These are phyloP conservation scores for Artibeus jamaicensis DNA, from an alignment of 2,797 vertebrate species.

Conservation along the genomic window DNA sequence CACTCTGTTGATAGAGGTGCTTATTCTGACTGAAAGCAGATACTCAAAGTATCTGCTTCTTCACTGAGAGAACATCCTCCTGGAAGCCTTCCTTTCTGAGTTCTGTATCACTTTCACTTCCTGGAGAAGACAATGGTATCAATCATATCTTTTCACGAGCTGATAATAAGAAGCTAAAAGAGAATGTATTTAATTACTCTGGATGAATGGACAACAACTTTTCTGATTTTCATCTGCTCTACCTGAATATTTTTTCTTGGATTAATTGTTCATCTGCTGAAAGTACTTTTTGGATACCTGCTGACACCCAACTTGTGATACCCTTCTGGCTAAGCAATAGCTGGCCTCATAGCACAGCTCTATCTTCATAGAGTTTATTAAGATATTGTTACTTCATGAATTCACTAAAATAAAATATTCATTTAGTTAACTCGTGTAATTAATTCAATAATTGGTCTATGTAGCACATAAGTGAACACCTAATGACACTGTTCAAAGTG, in stretches of 20 bases:
- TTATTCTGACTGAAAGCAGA: not conserved
- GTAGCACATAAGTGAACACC: not conserved
- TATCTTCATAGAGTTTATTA: not conserved
- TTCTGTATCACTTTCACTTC: not conserved
- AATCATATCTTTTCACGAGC: not conserved
- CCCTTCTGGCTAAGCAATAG: not conserved
- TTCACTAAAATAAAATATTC: not conserved
- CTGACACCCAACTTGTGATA: not conserved
- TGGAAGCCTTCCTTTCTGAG: not conserved
- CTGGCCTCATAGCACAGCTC: not conserved
- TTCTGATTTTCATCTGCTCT: not conserved
- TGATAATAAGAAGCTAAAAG: not conserved
- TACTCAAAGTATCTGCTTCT: not conserved
- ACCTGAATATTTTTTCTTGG: not conserved
- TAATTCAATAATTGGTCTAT: not conserved
- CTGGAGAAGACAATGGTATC: not conserved
- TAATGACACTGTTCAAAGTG: not conserved
- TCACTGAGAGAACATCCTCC: not conserved
- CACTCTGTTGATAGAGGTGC: not conserved
- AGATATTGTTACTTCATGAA: not conserved
- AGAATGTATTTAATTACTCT: not conserved
- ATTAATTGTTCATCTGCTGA: not conserved
- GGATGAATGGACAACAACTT: not conserved
- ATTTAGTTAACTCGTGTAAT: not conserved
- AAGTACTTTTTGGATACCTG: not conserved